Conservation (phyloP, 2,888 invertebrate genomes). For the Hecatera dysodea region DNA sequence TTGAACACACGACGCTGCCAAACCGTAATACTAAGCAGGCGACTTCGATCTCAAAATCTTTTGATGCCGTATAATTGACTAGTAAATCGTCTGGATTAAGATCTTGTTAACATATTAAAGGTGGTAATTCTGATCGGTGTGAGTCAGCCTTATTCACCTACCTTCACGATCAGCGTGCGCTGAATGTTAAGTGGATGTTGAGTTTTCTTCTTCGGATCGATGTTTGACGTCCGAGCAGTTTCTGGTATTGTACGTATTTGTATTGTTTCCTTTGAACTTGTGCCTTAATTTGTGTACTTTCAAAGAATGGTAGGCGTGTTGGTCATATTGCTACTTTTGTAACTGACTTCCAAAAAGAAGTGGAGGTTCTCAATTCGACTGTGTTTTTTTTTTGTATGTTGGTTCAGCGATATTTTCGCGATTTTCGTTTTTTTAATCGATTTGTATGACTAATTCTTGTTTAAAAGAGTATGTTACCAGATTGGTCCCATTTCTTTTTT, state of each 20-base stretch:
- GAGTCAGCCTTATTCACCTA: constrained; percentile 53
- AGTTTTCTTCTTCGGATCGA: constrained; percentile 20
- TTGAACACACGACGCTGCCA: constrained; percentile 73
- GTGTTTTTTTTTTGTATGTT: no score
- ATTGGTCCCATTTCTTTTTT: no score
- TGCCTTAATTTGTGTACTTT: background rate
- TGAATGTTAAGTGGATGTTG: constrained; percentile 40
- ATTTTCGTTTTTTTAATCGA: no score
- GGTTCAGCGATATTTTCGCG: no score
- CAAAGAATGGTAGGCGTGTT: no score
- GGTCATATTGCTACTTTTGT: no score
- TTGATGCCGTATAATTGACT: constrained; percentile 70
- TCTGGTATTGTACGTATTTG: background rate
- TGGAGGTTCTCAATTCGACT: no score
- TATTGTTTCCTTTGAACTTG: background rate
- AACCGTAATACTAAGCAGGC: constrained; percentile 82
- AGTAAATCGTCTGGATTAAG: constrained; percentile 65
- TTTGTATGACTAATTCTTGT: no score
- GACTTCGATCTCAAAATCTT: constrained; percentile 78
- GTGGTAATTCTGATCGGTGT: constrained; percentile 44
- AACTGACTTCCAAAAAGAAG: no score
- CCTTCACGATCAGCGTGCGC: constrained; percentile 38
- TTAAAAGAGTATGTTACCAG: no score
- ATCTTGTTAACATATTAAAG: constrained; percentile 62
- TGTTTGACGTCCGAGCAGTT: constrained; percentile 18